phyloP scores from a whole-genome alignment of 1,140 invertebrate genomes.

The Periplaneta americana region DNA sequence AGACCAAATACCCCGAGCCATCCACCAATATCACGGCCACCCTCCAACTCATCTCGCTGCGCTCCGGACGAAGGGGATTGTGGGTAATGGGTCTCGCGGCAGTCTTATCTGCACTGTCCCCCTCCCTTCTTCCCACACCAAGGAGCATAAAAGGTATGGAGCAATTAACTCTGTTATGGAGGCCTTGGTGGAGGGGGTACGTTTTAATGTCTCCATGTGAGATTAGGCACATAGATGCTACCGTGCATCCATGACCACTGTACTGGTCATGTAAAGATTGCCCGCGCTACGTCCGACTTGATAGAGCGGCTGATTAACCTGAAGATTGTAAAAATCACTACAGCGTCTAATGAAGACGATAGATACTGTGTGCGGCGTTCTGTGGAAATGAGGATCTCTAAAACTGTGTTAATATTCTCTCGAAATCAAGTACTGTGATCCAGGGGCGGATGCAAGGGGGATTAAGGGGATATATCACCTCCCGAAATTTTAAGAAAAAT shows the following conservation, averaged over 20 bases:
- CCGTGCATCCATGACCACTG: neutral
- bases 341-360: too few species aligned
- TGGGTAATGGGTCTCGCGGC: conserved; percentile 7
- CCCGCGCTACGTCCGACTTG: neutral
- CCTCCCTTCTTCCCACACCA: neutral
- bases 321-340: too few species aligned
- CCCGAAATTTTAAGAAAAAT: too few species aligned
- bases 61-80: neutral
- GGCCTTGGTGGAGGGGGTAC: neutral
- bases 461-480: too few species aligned
- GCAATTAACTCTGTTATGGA: conserved; percentile 14
- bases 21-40: neutral
- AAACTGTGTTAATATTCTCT: too few species aligned
- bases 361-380: too few species aligned
- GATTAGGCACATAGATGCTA: neutral
- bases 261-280: too few species aligned
- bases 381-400: too few species aligned
- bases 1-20: neutral
- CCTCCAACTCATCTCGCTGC: conserved; percentile 4
- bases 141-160: conserved; percentile 10
- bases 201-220: conserved; percentile 7
- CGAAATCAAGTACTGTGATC: neutral
- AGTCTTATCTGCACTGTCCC: neutral
- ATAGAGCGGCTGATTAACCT: too few species aligned
- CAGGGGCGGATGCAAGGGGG: neutral